Evolutionary conservation across 1,140 invertebrate genomes (phyloP).

Genomic region (Solenopsis invicta): DNA sequence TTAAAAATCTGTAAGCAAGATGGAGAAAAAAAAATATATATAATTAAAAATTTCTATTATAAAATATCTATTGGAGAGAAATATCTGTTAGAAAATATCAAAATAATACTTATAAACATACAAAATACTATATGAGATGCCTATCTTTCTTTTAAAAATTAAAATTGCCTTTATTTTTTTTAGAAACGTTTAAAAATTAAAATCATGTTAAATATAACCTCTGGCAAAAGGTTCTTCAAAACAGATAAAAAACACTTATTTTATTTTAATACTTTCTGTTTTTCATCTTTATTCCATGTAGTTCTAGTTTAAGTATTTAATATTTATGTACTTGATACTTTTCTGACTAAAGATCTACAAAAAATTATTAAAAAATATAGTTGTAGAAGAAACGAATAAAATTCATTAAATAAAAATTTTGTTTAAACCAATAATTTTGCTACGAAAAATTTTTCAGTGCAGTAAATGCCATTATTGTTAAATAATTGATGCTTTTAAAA

Average conservation of each 20-base stretch:
- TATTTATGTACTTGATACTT: constrained; percentile 7
- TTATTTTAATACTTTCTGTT: background rate
- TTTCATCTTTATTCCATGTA: background rate
- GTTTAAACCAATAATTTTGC: background rate
- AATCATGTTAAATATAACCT: constrained; percentile 2
- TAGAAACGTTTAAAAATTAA: constrained; percentile 7
- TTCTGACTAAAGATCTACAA: background rate
- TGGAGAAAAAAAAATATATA: background rate
- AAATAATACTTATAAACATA: background rate
- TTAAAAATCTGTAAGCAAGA: background rate
- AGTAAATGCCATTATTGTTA: background rate
- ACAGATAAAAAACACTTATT: background rate
- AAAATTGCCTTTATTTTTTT: too few species aligned
- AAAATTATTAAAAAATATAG: background rate
- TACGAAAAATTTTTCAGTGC: background rate
- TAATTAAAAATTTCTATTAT: background rate
- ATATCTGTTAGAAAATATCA: background rate
- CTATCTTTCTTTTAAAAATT: background rate
- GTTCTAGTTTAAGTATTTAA: background rate
- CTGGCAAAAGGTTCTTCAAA: background rate
- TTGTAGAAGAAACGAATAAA: background rate
- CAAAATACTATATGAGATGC: background rate
- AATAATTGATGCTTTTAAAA: background rate
- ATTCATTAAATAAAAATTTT: background rate
- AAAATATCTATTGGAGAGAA: too few species aligned